Conservation (phyloP, 2,113 vertebrate genomes). For the Trichomycterus rosablanca region DNA sequence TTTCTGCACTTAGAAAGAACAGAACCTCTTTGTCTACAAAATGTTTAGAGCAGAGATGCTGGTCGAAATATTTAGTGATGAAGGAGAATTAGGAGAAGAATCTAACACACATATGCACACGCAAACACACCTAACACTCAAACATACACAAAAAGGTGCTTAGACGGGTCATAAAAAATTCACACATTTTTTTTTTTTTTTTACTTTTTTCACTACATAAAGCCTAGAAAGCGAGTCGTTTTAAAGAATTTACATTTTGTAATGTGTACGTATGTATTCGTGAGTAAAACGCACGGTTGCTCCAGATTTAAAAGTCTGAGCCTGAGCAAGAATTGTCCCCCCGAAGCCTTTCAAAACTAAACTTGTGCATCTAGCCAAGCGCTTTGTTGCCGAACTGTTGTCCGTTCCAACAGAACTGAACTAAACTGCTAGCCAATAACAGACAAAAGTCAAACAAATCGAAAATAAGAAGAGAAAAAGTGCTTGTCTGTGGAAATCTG, state of each 20-base stretch:
- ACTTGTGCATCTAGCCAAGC: not conserved
- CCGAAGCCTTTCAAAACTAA: constrained; percentile 1
- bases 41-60: constrained; percentile 8
- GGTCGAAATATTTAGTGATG: constrained; percentile 29
- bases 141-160: constrained; percentile 14
- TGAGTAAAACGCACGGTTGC: constrained; percentile 3
- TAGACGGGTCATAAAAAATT: constrained; percentile 11
- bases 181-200: not conserved
- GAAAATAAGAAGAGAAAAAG: constrained; percentile 47
- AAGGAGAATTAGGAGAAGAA: not conserved
- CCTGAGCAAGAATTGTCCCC: constrained; percentile 10
- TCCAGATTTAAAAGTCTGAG: constrained; percentile 1
- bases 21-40: constrained; percentile 31
- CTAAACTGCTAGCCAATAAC: constrained; percentile 52
- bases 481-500: constrained; percentile 59
- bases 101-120: not conserved
- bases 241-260: not conserved
- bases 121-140: constrained; percentile 4
- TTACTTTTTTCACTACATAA: constrained; percentile 4
- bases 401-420: not conserved
- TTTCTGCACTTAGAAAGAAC: constrained; percentile 24
- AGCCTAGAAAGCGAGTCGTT: constrained; percentile 5
- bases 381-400: not conserved
- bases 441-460: constrained; percentile 28
- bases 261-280: not conserved